Conservation (phyloP, 1,140 invertebrate species). For the Mesaphorura yosii region DNA sequence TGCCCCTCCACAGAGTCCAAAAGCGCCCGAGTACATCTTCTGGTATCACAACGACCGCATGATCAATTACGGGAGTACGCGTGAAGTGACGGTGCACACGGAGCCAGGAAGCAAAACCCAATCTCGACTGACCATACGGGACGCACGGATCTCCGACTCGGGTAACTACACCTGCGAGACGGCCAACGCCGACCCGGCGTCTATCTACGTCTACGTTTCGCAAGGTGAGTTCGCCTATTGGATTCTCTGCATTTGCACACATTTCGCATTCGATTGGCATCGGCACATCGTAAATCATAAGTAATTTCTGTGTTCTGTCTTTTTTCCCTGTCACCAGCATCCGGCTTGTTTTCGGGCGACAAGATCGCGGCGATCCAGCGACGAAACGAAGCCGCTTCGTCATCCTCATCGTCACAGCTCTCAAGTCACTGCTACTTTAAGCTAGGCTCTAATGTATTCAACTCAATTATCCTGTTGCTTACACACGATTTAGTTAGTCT, state of each 20-base stretch:
- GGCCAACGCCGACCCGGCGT: slow-evolving; percentile 35
- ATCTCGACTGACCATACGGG: slow-evolving; percentile 32
- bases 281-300: too few relatives aligned
- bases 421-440: slow-evolving; percentile 1
- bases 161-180: slow-evolving; percentile 32
- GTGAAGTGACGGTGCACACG: slow-evolving; percentile 29
- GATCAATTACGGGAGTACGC: slow-evolving; percentile 36
- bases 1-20: slow-evolving; percentile 81
- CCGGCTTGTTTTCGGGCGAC: slow-evolving; percentile 27
- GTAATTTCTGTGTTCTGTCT: slow-evolving; percentile 2
- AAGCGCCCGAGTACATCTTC: slow-evolving; percentile 77
- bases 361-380: slow-evolving; percentile 27
- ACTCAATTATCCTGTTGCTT: too few relatives aligned
- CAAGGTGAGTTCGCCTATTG: too few relatives aligned
- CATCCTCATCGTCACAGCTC: slow-evolving; percentile 5
- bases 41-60: slow-evolving; percentile 58
- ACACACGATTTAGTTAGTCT: too few relatives aligned
- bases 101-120: slow-evolving; percentile 30
- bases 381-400: slow-evolving; percentile 13
- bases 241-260: too few relatives aligned
- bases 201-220: slow-evolving; percentile 36
- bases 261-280: too few relatives aligned
- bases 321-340: slow-evolving; percentile 18
- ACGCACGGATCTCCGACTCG: slow-evolving; percentile 31
- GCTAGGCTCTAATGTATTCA: background rate